phyloP scores from a whole-genome alignment of 2,888 invertebrate genomes.

The Drosophila meridionalis region DNA sequence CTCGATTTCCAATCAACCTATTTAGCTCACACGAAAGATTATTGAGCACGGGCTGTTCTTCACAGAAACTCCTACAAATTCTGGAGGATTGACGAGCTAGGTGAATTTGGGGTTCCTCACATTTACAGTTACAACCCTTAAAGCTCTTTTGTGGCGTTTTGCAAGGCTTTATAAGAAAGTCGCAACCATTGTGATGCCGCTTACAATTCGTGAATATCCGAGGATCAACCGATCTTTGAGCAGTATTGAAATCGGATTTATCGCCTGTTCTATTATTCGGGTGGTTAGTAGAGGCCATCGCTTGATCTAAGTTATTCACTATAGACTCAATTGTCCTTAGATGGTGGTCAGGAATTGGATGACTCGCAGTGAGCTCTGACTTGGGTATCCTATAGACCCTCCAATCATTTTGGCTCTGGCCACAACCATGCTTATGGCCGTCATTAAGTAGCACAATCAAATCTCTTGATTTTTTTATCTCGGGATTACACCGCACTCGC shows the following conservation, averaged over 20 bases:
- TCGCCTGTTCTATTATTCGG: no score
- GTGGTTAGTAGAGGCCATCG: background rate
- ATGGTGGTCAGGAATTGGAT: background rate
- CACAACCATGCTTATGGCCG: background rate
- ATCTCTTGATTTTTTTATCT: background rate
- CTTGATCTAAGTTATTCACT: background rate
- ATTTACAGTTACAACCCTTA: background rate
- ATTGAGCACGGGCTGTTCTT: slow-evolving; percentile 13
- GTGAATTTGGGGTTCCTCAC: no score
- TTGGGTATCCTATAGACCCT: slow-evolving; percentile 5
- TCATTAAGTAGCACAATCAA: background rate
- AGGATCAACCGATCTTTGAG: background rate
- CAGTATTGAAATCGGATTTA: background rate
- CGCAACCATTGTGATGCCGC: background rate
- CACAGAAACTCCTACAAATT: slow-evolving; percentile 46
- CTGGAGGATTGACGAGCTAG: slow-evolving; percentile 13
- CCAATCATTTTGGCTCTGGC: background rate
- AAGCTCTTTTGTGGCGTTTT: background rate
- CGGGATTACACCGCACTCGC: no score
- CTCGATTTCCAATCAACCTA: slow-evolving; percentile 25
- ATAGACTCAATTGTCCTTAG: no score
- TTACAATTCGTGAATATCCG: background rate
- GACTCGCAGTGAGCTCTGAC: no score
- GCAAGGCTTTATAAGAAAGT: background rate
- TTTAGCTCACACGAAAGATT: slow-evolving; percentile 33